Evolutionary conservation across 37 sponge, comb jelly and placozoan genomes (phyloP), one percentile per base, ranked within the genome.

Genomic region (Halichondria panicea): DNA sequence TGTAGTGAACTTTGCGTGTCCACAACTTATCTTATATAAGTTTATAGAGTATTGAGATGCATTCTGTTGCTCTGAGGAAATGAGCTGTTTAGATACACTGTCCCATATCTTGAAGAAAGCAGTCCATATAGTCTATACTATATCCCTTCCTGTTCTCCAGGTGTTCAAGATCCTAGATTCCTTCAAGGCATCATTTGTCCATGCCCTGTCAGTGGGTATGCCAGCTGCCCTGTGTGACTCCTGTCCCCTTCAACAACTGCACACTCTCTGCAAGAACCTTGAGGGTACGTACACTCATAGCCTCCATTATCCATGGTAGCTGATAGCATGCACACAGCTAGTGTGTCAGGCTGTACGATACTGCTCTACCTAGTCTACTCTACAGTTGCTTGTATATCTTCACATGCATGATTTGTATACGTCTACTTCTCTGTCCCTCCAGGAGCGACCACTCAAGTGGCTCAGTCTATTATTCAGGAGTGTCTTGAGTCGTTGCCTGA

Each of bases 211-310:
- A 21, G 53, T 56, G 27, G 52, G 21, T 57, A 35, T 55, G 43
- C 60, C 52, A 2, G 43, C 65, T 28, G 65, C 79, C 39, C 63
- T 89, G 37, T 93, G 94, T 78, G 76, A 72, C 19, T 61, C 65
- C 30, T 93, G 94, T 74, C 94, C 94, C 4, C 74, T 93, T 5
- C 62, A 75, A 44, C 74, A 85, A 52, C 79, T 93, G 24, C 71
- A 93, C 54, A 55, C 25, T 12, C 79, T 93, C 38, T 93, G 91
- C 65, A 63, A 82, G 58, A 56, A 59, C 13, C 52, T 93, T 0
- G 92, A 89, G 66, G 83, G 91, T 85, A 45, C 66, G 72, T 38
- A 46, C 35, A 50, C 43, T 28, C 44, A 12, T 15, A 11, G 13
- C 11, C 52, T 18, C 52, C n/a, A n/a, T n/a, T n/a, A n/a, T n/a